phyloP scores from a whole-genome alignment of 2,888 invertebrate species.

The Crossocerus cetratus region DNA sequence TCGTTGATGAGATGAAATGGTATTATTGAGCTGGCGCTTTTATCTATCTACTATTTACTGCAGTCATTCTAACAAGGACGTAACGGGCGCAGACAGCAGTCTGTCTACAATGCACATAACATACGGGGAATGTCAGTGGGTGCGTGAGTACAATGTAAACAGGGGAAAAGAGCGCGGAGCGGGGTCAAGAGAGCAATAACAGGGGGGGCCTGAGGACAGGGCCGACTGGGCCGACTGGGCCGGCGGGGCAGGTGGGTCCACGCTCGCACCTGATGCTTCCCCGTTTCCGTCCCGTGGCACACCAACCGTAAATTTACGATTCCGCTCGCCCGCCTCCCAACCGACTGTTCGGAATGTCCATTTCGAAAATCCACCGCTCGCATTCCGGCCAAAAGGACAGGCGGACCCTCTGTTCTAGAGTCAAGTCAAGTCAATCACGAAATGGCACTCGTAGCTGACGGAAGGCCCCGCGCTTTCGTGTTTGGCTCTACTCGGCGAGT shows the following conservation, averaged over 20 bases:
- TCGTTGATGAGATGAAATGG: too few species aligned
- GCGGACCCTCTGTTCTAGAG: not conserved
- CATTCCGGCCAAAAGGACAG: not conserved
- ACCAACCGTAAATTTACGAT: constrained; percentile 66
- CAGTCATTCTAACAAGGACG: not conserved
- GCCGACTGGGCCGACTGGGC: too few species aligned
- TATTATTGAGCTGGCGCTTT: too few species aligned
- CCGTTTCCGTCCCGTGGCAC: constrained; percentile 62
- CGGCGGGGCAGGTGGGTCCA: constrained; percentile 68
- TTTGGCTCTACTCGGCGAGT: constrained; percentile 27
- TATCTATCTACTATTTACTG: too few species aligned
- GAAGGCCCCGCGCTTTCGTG: constrained; percentile 57
- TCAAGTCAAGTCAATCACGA: not conserved
- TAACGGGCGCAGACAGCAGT: not conserved
- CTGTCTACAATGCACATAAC: not conserved
- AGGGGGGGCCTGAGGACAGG: constrained; percentile 43
- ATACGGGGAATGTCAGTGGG: constrained; percentile 7
- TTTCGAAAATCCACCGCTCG: constrained; percentile 28
- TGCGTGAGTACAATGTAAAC: not conserved
- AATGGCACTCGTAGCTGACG: constrained; percentile 34
- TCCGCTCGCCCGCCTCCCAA: constrained; percentile 51
- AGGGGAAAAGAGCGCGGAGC: not conserved
- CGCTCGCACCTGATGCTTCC: constrained; percentile 64
- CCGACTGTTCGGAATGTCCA: constrained; percentile 43
- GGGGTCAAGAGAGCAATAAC: constrained; percentile 30